A percentile compares a stretch with the other conserved stretches of the same genome.
Conservation (phyloP, 2,888 invertebrate genomes). For the Enchytraeus crypticus region DNA sequence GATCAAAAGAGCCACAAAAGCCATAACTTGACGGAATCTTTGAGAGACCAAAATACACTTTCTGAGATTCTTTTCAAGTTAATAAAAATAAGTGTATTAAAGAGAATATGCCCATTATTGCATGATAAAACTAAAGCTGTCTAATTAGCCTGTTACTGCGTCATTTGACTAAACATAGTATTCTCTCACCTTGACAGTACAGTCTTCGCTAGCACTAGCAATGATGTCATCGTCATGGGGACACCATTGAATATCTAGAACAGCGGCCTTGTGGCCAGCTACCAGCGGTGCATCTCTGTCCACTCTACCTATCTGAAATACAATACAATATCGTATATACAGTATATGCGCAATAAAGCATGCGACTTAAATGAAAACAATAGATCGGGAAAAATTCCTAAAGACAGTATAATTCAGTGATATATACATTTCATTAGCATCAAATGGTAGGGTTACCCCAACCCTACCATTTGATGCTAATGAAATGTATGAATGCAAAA, state of each 20-base stretch:
- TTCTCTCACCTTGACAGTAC: slow-evolving; percentile 60
- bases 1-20: no score
- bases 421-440: background rate
- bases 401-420: no score
- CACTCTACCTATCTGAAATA: slow-evolving; percentile 59
- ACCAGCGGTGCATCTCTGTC: slow-evolving; percentile 71
- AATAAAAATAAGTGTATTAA: no score
- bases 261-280: slow-evolving; percentile 82
- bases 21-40: no score
- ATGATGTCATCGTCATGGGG: slow-evolving; percentile 94
- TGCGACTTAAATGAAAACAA: background rate
- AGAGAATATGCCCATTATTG: background rate
- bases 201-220: slow-evolving; percentile 88
- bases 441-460: no score
- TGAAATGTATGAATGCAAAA: background rate
- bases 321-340: background rate
- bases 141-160: background rate
- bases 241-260: slow-evolving; percentile 88
- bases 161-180: background rate
- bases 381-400: background rate
- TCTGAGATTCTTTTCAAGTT: no score
- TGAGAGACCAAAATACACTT: no score
- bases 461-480: no score
- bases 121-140: background rate
- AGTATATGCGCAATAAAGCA: background rate